Conservation (phyloP, 2,797 vertebrate species). For the Tokudaia muenninki region DNA sequence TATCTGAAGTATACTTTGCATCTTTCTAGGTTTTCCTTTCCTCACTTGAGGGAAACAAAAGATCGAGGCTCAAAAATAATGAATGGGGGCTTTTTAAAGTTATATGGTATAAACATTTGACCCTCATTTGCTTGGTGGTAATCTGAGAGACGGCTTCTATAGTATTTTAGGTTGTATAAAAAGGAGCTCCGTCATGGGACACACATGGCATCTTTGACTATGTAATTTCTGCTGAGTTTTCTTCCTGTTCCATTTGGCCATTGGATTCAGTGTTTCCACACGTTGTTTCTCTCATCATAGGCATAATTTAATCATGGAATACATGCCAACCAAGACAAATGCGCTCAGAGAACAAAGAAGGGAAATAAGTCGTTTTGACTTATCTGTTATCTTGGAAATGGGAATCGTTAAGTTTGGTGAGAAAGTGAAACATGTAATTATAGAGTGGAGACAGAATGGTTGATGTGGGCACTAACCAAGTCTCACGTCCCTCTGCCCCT, state of each 20-base stretch:
- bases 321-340: not conserved
- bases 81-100: not conserved
- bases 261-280: not conserved
- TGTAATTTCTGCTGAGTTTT: not conserved
- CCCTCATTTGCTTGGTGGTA: not conserved
- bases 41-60: not conserved
- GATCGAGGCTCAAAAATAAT: not conserved
- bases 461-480: not conserved
- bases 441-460: not conserved
- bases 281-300: not conserved
- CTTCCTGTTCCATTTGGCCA: not conserved
- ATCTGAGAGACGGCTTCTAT: not conserved
- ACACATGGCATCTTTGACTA: not conserved
- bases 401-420: not conserved
- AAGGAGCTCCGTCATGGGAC: too few species aligned
- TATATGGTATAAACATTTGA: conserved; percentile 6
- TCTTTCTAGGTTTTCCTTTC: not conserved
- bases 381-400: not conserved
- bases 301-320: not conserved
- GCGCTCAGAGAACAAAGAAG: not conserved
- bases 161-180: not conserved
- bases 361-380: not conserved
- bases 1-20: not conserved
- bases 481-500: not conserved
- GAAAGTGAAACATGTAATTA: not conserved